These are phyloP conservation scores for Melitaea cinxia DNA, from an alignment of 1,140 invertebrate genomes.

Conservation along the genomic window DNA sequence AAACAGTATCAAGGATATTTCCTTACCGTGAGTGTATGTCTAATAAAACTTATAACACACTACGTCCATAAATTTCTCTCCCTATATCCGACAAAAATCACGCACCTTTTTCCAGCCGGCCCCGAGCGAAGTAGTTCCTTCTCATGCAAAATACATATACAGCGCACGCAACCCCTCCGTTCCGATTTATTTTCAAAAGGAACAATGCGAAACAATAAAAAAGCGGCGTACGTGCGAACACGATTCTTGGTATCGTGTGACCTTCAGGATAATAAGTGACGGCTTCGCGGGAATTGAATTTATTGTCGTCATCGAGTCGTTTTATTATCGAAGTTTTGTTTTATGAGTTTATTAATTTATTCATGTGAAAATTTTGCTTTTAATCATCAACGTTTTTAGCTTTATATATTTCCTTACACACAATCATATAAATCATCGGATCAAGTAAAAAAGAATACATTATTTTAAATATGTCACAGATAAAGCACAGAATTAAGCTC, in stretches of 20 bases:
- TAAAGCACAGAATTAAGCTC: too few relatives aligned
- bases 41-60: conserved; percentile 49
- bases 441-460: too few relatives aligned
- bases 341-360: conserved; percentile 3
- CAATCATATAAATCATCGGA: too few relatives aligned
- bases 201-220: conserved; percentile 72
- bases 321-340: conserved; percentile 27
- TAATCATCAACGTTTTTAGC: too few relatives aligned
- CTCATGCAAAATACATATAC: conserved; percentile 72
- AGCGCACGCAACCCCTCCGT: conserved; percentile 58
- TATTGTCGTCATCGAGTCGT: conserved; percentile 49
- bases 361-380: too few relatives aligned
- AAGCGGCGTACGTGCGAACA: conserved; percentile 60
- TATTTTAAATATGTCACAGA: too few relatives aligned
- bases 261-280: conserved; percentile 57
- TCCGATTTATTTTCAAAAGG: conserved; percentile 65
- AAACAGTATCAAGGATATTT: conserved; percentile 31
- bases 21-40: conserved; percentile 27
- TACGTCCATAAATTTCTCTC: conserved; percentile 47
- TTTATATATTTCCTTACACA: too few relatives aligned
- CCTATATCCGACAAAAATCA: conserved; percentile 63
- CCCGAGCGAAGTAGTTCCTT: conserved; percentile 54
- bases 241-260: conserved; percentile 52
- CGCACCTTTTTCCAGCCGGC: conserved; percentile 62
- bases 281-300: conserved; percentile 48